Conservation (phyloP, 2,888 invertebrate genomes). For the Alloplasta piceator region DNA sequence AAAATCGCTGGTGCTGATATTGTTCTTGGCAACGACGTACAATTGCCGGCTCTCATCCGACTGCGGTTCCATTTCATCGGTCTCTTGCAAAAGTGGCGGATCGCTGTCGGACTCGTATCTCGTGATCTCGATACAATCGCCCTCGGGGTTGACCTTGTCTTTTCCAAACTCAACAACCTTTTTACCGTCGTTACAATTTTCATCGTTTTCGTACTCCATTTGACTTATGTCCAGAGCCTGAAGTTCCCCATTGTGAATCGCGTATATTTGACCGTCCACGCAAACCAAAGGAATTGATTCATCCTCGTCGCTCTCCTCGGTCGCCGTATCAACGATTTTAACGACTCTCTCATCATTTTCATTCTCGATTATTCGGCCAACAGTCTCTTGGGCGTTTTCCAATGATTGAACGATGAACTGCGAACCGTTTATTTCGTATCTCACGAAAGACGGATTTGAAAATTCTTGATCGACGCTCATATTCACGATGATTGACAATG, state of each 20-base stretch:
- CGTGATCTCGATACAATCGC: constrained; percentile 44
- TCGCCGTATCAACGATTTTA: constrained; percentile 56
- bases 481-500: constrained; percentile 4
- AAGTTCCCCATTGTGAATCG: constrained; percentile 75
- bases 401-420: constrained; percentile 75
- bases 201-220: constrained; percentile 66
- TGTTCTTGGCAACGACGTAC: constrained; percentile 53
- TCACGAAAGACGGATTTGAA: constrained; percentile 72
- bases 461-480: constrained; percentile 73
- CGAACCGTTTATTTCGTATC: constrained; percentile 78
- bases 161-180: constrained; percentile 66
- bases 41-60: constrained; percentile 46
- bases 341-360: constrained; percentile 65
- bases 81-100: constrained; percentile 23
- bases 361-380: constrained; percentile 59
- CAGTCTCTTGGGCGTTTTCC: constrained; percentile 64
- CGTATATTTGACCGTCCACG: constrained; percentile 77
- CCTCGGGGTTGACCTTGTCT: constrained; percentile 64
- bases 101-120: constrained; percentile 42
- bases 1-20: constrained; percentile 82
- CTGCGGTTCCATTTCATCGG: constrained; percentile 68
- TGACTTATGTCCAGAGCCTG: constrained; percentile 74
- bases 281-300: constrained; percentile 76
- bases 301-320: constrained; percentile 69
- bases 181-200: constrained; percentile 49